Evolutionary conservation across 23 tunicate species (phyloP), one percentile per base, ranked within the genome.

Genomic region (Styela plicata): DNA sequence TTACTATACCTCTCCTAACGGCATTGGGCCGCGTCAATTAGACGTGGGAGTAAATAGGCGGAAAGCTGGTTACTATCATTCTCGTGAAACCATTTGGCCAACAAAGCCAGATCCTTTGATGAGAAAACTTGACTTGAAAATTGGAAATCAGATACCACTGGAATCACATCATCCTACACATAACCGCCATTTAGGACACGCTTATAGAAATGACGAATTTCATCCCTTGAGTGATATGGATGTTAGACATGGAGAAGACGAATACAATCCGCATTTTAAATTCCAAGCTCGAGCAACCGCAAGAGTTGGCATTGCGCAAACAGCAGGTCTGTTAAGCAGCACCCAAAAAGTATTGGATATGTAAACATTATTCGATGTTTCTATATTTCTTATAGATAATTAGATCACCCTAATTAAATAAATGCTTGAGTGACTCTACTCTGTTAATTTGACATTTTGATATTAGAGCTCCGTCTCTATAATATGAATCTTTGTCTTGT

Each of bases 281-380:
- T 33, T 66, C 34, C 88, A 76, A 69, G 66, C 82, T 2, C 74
- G 74, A 21, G 44, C 87, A 23, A 34, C 61, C 28, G 36, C 81
- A 1, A 71, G 61, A 5, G 84, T 86, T 44, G 83, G 69, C 67
- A 86, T 86, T 22, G 74, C 89, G 69, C 84, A 79, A 63, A 79
- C 89, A 18, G 74, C 88, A 27, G 88, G 88, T 17, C 63, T 85
- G 31, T 69, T 86, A 18, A 80, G 83, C 70, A 86, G 73, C 52
- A 82, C 89, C 1, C 89, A 86, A 63, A 80, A 80, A 24, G 83
- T 86, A 28, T 52, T 86, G 31, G 89, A 86, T 24, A 86, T 86
- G 89, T 86, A 69, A 86, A 44, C 57, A 44, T n/a, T n/a, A n/a
- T n/a, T n/a, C n/a, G n/a, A n/a, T n/a, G n/a, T n/a, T n/a, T n/a